phyloP scores from a whole-genome alignment of 2,888 invertebrate species.

The Scaeva pyrastri region DNA sequence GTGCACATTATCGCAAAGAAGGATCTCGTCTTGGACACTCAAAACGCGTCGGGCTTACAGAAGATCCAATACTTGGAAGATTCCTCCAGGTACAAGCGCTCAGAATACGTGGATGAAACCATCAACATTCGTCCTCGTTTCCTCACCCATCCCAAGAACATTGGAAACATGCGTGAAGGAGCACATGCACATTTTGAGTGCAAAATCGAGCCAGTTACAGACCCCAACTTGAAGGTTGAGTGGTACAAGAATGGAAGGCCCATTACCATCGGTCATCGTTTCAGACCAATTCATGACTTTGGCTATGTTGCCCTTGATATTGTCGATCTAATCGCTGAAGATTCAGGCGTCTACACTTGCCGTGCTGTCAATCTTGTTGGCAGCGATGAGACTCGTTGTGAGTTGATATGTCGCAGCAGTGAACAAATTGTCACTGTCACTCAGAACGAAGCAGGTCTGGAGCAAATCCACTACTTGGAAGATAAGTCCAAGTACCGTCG shows the following conservation, averaged over 20 bases:
- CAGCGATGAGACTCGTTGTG: constrained; percentile 92
- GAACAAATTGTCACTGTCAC: constrained; percentile 93
- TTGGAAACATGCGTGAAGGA: constrained; percentile 93
- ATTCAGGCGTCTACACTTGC: constrained; percentile 97
- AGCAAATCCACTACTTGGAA: constrained; percentile 95
- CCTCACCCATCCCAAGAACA: constrained; percentile 93
- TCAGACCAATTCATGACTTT: constrained; percentile 98
- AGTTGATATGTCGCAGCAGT: constrained; percentile 89
- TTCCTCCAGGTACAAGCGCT: constrained; percentile 92
- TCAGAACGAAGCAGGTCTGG: constrained; percentile 94
- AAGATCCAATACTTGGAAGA: constrained; percentile 97
- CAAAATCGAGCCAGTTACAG: constrained; percentile 98
- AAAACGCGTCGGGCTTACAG: constrained; percentile 95
- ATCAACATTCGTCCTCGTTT: constrained; percentile 93
- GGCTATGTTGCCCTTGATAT: constrained; percentile 99
- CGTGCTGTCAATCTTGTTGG: constrained; percentile 96
- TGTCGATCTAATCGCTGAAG: constrained; percentile 97
- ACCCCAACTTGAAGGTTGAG: constrained; percentile 97
- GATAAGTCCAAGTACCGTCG: constrained; percentile 92
- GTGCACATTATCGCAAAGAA: constrained; percentile 95
- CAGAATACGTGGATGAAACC: constrained; percentile 92
- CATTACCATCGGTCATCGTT: constrained; percentile 96
- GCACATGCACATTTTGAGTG: constrained; percentile 99
- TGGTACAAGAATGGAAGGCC: constrained; percentile 98
- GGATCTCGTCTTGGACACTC: constrained; percentile 93